These are phyloP conservation scores for Urocynchramus pylzowi DNA, from an alignment of 2,113 vertebrate genomes.

Conservation along the genomic window DNA sequence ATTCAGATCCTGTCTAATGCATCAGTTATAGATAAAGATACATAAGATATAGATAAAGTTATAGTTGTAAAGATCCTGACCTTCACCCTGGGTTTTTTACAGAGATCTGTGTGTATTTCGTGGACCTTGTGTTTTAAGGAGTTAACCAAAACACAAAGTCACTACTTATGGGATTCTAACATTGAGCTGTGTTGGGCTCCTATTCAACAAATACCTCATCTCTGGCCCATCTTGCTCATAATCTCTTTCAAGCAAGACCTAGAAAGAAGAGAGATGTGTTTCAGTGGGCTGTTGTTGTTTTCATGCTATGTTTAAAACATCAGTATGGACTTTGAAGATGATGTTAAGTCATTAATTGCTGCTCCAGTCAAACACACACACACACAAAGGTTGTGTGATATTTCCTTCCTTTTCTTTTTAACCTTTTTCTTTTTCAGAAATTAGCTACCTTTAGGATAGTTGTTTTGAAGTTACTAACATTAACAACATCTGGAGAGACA, in stretches of 20 bases:
- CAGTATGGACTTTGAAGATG: background rate
- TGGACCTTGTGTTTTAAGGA: background rate
- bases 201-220: background rate
- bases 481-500: background rate
- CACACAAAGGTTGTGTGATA: background rate
- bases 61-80: background rate
- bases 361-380: background rate
- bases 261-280: background rate
- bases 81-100: background rate
- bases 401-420: background rate
- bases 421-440: background rate
- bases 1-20: background rate
- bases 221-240: background rate
- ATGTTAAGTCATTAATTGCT: background rate
- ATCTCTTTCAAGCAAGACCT: background rate
- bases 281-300: background rate
- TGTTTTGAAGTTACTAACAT: background rate
- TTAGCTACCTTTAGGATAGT: background rate
- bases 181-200: accelerated
- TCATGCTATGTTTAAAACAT: background rate
- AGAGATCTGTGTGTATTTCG: background rate
- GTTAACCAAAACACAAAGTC: background rate
- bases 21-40: accelerated
- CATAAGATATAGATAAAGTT: no score
- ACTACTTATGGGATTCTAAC: background rate